Evolutionary conservation across 2,113 vertebrate species (phyloP).

Genomic region (Epinephelus fuscoguttatus): DNA sequence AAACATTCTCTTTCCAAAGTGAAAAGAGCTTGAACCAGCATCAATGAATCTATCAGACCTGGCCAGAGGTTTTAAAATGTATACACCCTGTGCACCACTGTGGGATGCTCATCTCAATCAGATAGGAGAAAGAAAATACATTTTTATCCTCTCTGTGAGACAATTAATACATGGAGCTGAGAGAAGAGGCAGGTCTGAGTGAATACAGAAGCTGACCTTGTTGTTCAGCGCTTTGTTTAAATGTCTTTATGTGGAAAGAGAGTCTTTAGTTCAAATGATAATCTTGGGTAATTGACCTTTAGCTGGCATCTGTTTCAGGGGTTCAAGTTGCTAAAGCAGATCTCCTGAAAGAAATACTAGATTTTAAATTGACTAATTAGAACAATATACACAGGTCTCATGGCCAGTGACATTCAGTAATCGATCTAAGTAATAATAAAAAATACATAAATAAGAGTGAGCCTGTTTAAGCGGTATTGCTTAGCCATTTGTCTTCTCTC

Average conservation of each 20-base stretch:
- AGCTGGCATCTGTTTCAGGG: not conserved
- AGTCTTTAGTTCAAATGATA: slow-evolving; percentile 5
- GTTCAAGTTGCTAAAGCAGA: not conserved
- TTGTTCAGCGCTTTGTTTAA: not conserved
- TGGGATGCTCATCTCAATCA: slow-evolving; percentile 24
- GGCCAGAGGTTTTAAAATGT: slow-evolving; percentile 37
- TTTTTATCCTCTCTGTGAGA: slow-evolving; percentile 6
- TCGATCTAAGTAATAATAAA: not conserved
- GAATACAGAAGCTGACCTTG: not conserved
- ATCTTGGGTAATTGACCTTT: slow-evolving; percentile 9
- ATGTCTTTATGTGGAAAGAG: not conserved
- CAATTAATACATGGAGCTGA: not conserved
- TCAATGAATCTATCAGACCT: slow-evolving; percentile 33
- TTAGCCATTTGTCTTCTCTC: not conserved
- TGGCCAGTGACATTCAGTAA: not conserved
- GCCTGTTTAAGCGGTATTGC: not conserved
- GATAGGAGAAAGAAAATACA: not conserved
- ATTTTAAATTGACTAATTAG: not conserved
- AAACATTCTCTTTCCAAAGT: slow-evolving; percentile 57
- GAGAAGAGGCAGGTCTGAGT: not conserved
- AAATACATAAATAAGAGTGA: no score
- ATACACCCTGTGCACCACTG: not conserved
- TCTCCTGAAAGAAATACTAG: not conserved
- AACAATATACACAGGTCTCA: not conserved
- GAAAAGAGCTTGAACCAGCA: slow-evolving; percentile 20